Percentiles rank a stretch among this genome's conserved stretches.
phyloP scores from a whole-genome alignment of 2,797 vertebrate genomes.

The Gadopsis bispinosus region DNA sequence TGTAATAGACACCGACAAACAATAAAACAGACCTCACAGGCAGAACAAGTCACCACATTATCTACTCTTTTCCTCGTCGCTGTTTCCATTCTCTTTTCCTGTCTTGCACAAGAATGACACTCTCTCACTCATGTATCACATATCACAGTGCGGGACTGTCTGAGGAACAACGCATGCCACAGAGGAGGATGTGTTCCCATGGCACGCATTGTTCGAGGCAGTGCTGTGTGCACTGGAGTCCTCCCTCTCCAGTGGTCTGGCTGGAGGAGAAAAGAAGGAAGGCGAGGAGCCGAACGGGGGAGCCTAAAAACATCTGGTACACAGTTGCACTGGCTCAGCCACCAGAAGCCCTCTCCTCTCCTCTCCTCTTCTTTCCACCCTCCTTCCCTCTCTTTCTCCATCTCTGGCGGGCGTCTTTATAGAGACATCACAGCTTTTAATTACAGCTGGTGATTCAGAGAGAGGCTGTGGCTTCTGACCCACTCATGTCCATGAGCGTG shows the following conservation, averaged over 20 bases:
- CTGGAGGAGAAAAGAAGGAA: constrained; percentile 69
- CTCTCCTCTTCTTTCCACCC: constrained; percentile 36
- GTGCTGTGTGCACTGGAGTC: constrained; percentile 57
- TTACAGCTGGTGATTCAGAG: constrained; percentile 77
- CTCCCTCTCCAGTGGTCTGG: constrained; percentile 70
- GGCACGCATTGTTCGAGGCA: constrained; percentile 67
- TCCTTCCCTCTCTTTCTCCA: constrained; percentile 46
- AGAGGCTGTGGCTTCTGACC: constrained; percentile 79
- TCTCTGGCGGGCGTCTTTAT: constrained; percentile 59
- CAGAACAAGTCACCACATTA: constrained; percentile 74
- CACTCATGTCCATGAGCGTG: constrained; percentile 74
- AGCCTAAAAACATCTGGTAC: constrained; percentile 85
- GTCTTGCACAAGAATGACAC: constrained; percentile 63
- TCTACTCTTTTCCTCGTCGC: constrained; percentile 58
- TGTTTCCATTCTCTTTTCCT: constrained; percentile 68
- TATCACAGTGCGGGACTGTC: constrained; percentile 52
- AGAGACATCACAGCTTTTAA: constrained; percentile 84
- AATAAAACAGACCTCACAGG: constrained; percentile 82
- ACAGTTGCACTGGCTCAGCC: constrained; percentile 83
- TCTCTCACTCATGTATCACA: constrained; percentile 53
- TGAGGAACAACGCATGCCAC: constrained; percentile 58
- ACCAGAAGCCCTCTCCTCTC: constrained; percentile 69
- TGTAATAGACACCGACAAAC: constrained; percentile 75
- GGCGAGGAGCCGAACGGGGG: constrained; percentile 60
- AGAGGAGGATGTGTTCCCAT: constrained; percentile 72